A percentile compares a stretch with the other conserved stretches of the same genome.
These are phyloP conservation scores for Cosmorhoe ocellata DNA, from an alignment of 2,888 invertebrate genomes.

Conservation along the genomic window DNA sequence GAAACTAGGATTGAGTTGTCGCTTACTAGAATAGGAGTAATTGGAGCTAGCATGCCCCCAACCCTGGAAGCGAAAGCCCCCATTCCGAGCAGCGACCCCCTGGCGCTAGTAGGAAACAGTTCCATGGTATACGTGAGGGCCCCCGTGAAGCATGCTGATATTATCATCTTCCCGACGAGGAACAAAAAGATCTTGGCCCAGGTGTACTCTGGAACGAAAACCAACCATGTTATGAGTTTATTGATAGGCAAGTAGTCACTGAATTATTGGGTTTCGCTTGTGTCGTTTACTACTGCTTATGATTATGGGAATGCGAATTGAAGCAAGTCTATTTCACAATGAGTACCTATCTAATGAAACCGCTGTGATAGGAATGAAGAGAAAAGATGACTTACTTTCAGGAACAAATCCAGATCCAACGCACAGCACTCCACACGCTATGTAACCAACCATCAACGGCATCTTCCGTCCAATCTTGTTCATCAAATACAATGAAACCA, in stretches of 20 bases:
- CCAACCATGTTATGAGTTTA: neutral
- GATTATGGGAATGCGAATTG: too few relatives aligned
- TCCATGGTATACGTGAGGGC: slow-evolving; percentile 84
- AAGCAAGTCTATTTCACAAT: too few relatives aligned
- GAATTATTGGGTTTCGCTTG: too few relatives aligned
- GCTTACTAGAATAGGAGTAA: slow-evolving; percentile 80
- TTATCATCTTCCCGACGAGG: slow-evolving; percentile 83
- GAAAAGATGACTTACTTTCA: slow-evolving; percentile 59
- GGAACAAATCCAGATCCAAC: slow-evolving; percentile 54
- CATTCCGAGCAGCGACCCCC: slow-evolving; percentile 83
- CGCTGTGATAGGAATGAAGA: too few relatives aligned
- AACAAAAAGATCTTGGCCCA: slow-evolving; percentile 70
- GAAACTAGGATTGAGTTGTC: too few relatives aligned
- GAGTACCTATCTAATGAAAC: too few relatives aligned
- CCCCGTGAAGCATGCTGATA: slow-evolving; percentile 83
- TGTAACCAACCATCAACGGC: slow-evolving; percentile 56
- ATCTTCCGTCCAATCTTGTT: slow-evolving; percentile 62
- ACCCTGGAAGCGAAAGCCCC: slow-evolving; percentile 82
- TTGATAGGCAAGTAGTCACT: too few relatives aligned
- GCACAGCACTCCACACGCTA: slow-evolving; percentile 53
- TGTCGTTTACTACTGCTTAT: too few relatives aligned
- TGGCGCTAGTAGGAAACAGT: slow-evolving; percentile 84
- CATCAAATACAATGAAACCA: slow-evolving; percentile 61
- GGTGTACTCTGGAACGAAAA: slow-evolving; percentile 42
- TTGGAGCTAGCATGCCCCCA: slow-evolving; percentile 85